Percentiles rank a stretch among this genome's conserved stretches.
phyloP scores from a whole-genome alignment of 2,888 invertebrate genomes.

The Gastracanthus pulcherrimus region DNA sequence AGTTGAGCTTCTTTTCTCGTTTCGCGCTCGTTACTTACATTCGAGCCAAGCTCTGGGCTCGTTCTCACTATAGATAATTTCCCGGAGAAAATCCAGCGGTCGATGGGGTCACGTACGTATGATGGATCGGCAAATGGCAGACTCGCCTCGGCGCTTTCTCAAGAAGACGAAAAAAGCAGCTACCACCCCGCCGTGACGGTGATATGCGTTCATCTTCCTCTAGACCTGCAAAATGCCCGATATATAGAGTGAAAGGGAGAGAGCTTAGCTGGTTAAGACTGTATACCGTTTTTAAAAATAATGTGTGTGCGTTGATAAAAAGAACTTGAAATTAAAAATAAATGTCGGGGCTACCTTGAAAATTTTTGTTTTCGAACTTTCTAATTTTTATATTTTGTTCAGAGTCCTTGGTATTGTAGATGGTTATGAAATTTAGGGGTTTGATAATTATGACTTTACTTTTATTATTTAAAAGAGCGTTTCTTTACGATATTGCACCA shows the following conservation, averaged over 20 bases:
- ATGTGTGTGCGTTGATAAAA: too few species aligned
- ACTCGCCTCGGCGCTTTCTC: slow-evolving; percentile 9
- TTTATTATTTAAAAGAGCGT: too few species aligned
- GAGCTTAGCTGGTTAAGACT: neutral
- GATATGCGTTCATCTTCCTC: slow-evolving; percentile 10
- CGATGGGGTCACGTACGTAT: slow-evolving; percentile 49
- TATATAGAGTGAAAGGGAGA: neutral
- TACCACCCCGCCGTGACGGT: neutral
- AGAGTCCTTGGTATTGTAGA: too few species aligned
- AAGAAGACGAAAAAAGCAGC: neutral
- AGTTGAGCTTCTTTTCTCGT: slow-evolving; percentile 25
- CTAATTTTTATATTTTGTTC: too few species aligned
- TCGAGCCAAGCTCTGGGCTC: neutral
- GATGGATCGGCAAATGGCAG: slow-evolving; percentile 47
- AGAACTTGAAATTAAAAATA: too few species aligned
- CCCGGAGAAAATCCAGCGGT: slow-evolving; percentile 33
- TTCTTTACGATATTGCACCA: too few species aligned
- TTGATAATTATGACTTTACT: too few species aligned
- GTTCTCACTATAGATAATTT: slow-evolving; percentile 32
- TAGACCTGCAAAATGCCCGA: neutral
- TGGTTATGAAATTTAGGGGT: too few species aligned
- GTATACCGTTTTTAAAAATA: neutral
- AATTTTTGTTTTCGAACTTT: too few species aligned
- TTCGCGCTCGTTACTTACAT: slow-evolving; percentile 42
- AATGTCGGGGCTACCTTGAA: too few species aligned